Percentiles rank a stretch among this genome's conserved stretches.
phyloP scores from a whole-genome alignment of 2,888 invertebrate species.

The Sinelater perroti region DNA sequence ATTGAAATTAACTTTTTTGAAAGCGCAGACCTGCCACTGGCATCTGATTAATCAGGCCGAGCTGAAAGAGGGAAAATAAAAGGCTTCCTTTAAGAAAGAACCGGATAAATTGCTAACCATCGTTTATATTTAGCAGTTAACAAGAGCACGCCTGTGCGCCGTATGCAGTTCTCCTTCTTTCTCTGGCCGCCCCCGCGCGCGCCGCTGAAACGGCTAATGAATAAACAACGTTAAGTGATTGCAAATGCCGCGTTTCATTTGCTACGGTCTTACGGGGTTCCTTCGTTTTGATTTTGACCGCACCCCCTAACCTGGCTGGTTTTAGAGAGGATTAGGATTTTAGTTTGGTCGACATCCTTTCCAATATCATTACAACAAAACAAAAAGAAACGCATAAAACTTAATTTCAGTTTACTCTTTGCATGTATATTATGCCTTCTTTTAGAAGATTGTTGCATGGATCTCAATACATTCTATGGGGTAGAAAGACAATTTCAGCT shows the following conservation, averaged over 20 bases:
- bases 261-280: constrained; percentile 5
- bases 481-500: too few species aligned
- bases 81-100: constrained; percentile 39
- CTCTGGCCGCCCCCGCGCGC: background rate
- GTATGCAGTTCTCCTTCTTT: constrained; percentile 11
- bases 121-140: constrained; percentile 39
- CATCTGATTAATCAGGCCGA: constrained; percentile 44
- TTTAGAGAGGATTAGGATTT: too few species aligned
- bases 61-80: constrained; percentile 39
- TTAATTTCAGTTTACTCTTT: too few species aligned
- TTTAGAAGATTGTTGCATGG: too few species aligned
- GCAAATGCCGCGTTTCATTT: constrained; percentile 22
- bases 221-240: constrained; percentile 24
- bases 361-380: too few species aligned
- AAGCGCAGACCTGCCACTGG: constrained; percentile 40
- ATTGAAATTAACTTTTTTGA: constrained; percentile 44
- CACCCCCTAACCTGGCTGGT: too few species aligned
- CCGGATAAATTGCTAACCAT: constrained; percentile 40
- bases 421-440: too few species aligned
- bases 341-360: too few species aligned
- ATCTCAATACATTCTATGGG: too few species aligned
- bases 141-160: constrained; percentile 33
- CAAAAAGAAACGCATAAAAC: too few species aligned
- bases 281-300: too few species aligned
- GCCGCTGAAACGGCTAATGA: constrained; percentile 15